Base-by-base conservation (phyloP, 2,113 vertebrate species). In the Campylorhamphus procurvoides region DNA sequence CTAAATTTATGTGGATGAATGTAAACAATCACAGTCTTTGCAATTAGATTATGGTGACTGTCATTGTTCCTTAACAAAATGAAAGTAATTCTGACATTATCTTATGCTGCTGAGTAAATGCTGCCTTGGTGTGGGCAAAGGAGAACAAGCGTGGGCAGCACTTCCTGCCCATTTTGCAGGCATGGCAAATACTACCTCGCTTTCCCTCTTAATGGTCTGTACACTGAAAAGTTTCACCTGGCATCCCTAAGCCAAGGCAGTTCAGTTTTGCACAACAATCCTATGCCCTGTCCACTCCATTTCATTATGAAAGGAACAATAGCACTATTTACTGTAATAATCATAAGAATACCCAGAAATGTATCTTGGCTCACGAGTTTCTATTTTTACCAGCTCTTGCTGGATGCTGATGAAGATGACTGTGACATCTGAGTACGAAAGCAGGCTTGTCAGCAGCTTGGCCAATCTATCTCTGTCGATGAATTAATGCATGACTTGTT, bases 391-490 rank as follows among this genome's bases (percentile, higher is more conserved):
- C 42, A 67, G 27, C 18, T 47, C 33, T 44, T 0, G 3, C 23
- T 79, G 29, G 37, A 68, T 52, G 46, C 39, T 55, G 55, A 42
- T 5, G n/a, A 81, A 80, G 40, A 63, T 42, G 60, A 72, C 8
- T 89, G 33, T 35, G 9, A 77, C 29, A 82, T 74, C 42, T 77
- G 44, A 63, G 24, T 20, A 50, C 9, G 63, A 59, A 96, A 93
- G 31, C 66, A 47, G 81, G n/a, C 46, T 76, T 91, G n/a, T 84
- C 89, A 95, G 78, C 84, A 90, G 59, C 62, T 87, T 93, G 47
- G 55, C 16, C 18, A 64, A 16, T 47, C 66, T 67, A 12, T 24
- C 52, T 69, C 37, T 67, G n/a, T 39, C 46, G 62, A 12, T 27
- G 53, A 84, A 72, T 27, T 85, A 15, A 80, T 40, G 87, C 59